phyloP scores from a whole-genome alignment of 2,113 vertebrate species.

The Mirounga angustirostris region DNA sequence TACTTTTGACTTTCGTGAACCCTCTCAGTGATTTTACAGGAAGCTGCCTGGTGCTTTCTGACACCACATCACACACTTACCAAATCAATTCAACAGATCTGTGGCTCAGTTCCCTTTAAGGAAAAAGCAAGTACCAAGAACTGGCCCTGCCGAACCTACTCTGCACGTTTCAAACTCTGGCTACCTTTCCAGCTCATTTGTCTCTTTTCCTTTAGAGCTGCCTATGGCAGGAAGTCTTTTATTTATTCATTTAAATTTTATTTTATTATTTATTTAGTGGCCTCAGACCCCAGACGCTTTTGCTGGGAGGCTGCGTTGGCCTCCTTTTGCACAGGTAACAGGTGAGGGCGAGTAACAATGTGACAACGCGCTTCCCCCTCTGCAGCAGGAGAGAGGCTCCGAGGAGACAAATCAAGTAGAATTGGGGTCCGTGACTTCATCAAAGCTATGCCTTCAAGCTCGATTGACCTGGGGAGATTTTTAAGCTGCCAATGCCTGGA shows the following conservation, averaged over 20 bases:
- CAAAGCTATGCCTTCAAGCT: background rate
- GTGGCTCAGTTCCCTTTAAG: background rate
- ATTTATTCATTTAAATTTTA: background rate
- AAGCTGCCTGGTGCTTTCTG: background rate
- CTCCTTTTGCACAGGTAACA: background rate
- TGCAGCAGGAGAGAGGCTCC: background rate
- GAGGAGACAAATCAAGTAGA: background rate
- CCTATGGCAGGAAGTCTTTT: background rate
- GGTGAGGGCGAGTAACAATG: background rate
- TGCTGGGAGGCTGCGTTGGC: no score
- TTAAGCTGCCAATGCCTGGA: background rate
- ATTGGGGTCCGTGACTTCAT: accelerated
- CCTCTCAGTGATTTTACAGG: background rate
- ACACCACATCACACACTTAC: background rate
- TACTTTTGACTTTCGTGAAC: background rate
- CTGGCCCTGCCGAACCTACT: accelerated
- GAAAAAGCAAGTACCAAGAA: background rate
- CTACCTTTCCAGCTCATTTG: background rate
- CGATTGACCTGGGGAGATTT: background rate
- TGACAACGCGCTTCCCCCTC: background rate
- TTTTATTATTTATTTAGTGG: background rate
- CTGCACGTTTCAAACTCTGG: background rate
- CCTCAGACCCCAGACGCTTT: background rate
- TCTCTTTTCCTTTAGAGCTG: background rate
- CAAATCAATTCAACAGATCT: background rate